A percentile compares a stretch with the other conserved stretches of the same genome.
These are phyloP conservation scores for Jacana jacana DNA, from an alignment of 2,113 vertebrate genomes.

Conservation along the genomic window DNA sequence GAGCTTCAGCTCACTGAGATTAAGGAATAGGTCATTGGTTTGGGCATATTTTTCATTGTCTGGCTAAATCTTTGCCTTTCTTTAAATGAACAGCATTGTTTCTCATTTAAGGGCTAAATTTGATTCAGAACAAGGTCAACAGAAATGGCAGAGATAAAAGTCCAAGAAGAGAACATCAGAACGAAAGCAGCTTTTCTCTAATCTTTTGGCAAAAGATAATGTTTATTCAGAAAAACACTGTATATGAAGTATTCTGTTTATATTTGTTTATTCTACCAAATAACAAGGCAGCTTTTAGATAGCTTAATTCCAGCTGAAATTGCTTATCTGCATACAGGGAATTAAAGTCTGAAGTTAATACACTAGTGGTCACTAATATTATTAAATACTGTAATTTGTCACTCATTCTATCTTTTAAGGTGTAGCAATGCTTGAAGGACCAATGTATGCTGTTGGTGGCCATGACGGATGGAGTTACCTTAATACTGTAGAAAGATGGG, in stretches of 20 bases:
- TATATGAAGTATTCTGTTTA: not conserved
- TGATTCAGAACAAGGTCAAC: not conserved
- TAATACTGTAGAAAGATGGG: conserved; percentile 97
- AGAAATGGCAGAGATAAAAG: not conserved
- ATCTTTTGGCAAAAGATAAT: conserved; percentile 6
- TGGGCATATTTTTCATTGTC: not conserved
- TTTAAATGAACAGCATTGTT: not conserved
- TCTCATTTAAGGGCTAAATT: not conserved
- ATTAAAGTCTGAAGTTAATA: not conserved
- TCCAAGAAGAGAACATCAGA: not conserved
- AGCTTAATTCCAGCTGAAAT: not conserved
- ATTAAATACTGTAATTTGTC: not conserved
- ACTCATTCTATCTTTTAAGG: conserved; percentile 71
- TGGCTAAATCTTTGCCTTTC: not conserved
- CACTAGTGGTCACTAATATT: not conserved
- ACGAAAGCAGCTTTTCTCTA: conserved; percentile 29
- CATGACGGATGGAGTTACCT: conserved; percentile 99
- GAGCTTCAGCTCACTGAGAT: not conserved
- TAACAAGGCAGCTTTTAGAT: not conserved
- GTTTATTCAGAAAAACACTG: not conserved
- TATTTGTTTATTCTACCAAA: not conserved
- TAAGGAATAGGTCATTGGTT: not conserved
- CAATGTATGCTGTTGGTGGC: conserved; percentile 97
- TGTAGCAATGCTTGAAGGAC: conserved; percentile 95
- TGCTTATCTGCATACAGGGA: not conserved